Evolutionary conservation across 1,140 invertebrate species (phyloP).

Genomic region (Drosophila auraria): DNA sequence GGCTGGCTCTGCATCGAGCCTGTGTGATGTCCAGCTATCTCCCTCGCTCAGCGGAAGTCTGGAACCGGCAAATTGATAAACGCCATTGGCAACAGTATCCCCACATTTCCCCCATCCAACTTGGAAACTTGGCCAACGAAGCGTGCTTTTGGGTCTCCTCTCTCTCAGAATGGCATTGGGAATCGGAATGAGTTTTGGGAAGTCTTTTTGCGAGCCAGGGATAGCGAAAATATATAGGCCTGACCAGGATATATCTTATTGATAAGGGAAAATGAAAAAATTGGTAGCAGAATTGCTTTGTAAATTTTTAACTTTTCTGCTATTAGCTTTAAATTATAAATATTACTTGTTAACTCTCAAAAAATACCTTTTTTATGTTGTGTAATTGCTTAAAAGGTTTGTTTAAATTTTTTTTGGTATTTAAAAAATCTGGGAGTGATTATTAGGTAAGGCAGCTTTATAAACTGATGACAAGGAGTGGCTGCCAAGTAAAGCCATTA

Average conservation of each 20-base stretch:
- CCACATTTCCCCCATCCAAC: not conserved
- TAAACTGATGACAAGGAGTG: not conserved
- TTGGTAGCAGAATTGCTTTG: not conserved
- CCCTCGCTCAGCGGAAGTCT: conserved; percentile 46
- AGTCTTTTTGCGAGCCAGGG: conserved; percentile 22
- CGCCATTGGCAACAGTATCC: conserved; percentile 71
- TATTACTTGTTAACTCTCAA: too few relatives aligned
- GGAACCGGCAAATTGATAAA: conserved; percentile 72
- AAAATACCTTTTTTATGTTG: too few relatives aligned
- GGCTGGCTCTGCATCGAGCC: conserved; percentile 31
- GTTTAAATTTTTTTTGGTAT: too few relatives aligned
- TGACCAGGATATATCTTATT: not conserved
- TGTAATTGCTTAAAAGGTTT: not conserved
- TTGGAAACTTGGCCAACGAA: conserved; percentile 31
- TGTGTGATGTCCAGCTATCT: conserved; percentile 14
- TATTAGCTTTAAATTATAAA: too few relatives aligned
- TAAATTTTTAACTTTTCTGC: not conserved
- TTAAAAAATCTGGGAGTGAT: not conserved
- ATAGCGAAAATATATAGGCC: not conserved
- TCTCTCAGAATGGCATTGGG: conserved; percentile 29
- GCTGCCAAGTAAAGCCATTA: not conserved
- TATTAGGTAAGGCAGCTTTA: not conserved
- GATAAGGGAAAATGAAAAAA: not conserved
- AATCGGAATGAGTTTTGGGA: conserved; percentile 4
- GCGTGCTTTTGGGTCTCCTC: conserved; percentile 27